phyloP scores from a whole-genome alignment of 2,113 vertebrate genomes.

The Manacus vitellinus region DNA sequence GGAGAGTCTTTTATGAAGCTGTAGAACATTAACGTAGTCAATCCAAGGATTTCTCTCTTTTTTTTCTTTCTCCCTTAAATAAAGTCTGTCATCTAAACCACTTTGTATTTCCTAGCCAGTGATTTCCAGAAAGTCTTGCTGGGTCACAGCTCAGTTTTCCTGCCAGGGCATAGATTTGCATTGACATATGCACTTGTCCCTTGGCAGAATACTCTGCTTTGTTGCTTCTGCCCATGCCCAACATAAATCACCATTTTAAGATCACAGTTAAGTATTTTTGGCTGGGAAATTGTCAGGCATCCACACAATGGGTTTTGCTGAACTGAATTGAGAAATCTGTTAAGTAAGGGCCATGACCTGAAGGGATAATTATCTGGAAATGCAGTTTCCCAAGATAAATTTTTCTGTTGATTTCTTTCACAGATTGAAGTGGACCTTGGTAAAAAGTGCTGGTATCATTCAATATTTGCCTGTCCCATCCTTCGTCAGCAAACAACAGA shows the following conservation, averaged over 20 bases:
- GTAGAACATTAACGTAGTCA: neutral
- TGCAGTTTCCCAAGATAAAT: neutral
- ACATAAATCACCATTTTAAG: neutral
- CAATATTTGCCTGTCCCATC: constrained; percentile 88
- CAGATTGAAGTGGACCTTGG: constrained; percentile 89
- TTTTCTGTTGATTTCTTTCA: neutral
- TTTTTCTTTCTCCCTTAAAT: neutral
- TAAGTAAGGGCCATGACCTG: neutral
- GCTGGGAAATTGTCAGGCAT: neutral
- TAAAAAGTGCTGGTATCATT: constrained; percentile 89
- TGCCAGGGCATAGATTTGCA: neutral
- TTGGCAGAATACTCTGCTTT: neutral
- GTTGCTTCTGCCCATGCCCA: neutral
- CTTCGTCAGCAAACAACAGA: constrained; percentile 89
- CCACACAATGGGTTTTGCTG: neutral
- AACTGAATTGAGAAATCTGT: neutral
- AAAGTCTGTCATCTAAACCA: neutral
- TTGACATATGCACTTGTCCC: neutral
- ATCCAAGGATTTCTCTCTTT: neutral
- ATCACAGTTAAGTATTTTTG: neutral
- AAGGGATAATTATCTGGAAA: neutral
- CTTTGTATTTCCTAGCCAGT: neutral
- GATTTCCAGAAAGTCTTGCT: neutral
- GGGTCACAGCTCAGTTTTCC: neutral
- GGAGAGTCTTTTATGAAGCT: neutral